Conservation (phyloP, 2,888 invertebrate genomes). For the Chromoteleia sp. region DNA sequence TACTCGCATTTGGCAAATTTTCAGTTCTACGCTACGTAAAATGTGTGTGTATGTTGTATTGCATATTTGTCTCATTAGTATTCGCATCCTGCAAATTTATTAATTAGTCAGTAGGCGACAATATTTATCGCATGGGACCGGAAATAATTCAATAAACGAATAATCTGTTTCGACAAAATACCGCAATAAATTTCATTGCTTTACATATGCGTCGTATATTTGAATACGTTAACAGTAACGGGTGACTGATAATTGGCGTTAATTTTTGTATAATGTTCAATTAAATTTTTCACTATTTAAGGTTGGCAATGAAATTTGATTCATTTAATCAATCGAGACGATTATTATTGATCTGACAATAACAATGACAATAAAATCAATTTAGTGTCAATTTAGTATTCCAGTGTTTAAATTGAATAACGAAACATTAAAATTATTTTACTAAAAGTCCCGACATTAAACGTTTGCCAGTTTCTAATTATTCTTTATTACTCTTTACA, state of each 20-base stretch:
- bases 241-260: neutral
- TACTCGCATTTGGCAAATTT: constrained; percentile 25
- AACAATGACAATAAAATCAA: no score
- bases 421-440: no score
- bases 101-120: constrained; percentile 57
- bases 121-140: constrained; percentile 50
- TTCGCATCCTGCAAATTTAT: constrained; percentile 58
- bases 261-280: neutral
- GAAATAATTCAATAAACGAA: constrained; percentile 66
- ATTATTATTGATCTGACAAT: no score
- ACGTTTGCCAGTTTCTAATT: no score
- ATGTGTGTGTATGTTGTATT: constrained; percentile 23
- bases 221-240: constrained; percentile 40
- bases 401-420: no score
- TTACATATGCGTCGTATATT: constrained; percentile 29
- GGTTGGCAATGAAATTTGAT: no score
- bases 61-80: constrained; percentile 53
- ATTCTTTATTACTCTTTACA: no score
- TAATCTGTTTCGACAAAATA: constrained; percentile 65
- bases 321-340: no score
- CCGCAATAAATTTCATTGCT: constrained; percentile 54
- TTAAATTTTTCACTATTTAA: no score
- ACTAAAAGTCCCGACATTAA: no score
- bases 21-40: constrained; percentile 24
- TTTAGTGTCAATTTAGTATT: no score